Base-by-base conservation (phyloP, 2,113 vertebrate species). In the Lucifuga dentata region DNA sequence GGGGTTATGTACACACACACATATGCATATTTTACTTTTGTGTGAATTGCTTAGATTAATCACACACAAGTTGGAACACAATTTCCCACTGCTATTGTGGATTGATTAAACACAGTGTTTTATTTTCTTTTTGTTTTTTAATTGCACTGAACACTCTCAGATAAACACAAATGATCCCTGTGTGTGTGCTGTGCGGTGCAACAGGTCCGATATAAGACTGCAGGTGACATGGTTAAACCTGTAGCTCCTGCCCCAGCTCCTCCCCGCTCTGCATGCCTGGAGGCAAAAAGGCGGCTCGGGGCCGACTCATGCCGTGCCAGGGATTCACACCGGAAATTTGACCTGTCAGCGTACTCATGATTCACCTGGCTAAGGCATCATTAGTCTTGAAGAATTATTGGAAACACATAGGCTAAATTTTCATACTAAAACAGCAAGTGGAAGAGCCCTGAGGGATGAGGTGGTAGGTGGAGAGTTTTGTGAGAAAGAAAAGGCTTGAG, bases 381-480 rank as follows among this genome's bases (percentile, higher is more conserved):
- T 92, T 92, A 90, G 83, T 87, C 71, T 32, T 43, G 66, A 74
- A 90, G 92, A 94, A 93, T 93, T 93, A 93, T 92, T 93, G 73
- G 78, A 82, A 83, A 91, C 73, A 90, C 77, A 84, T 77, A 90
- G 77, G 75, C 68, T 70, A 85, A 59, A 88, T 91, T 90, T 91
- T 87, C 87, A 89, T 90, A 83, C 80, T 81, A 81, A 81, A 69
- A 74, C 46, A 64, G 68, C 73, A 55, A 86, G 68, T 81, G 80
- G 80, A 83, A 77, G 69, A 74, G 56, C 15, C 71, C 84, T 77
- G 39, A 78, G 88, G 36, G 5, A 24, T 59, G 29, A 76, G 40
- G 45, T 57, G 63, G 23, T 43, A 58, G 70, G 66, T 64, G 50
- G 66, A 68, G 68, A 61, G 62, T 52, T 76, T 60, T 71, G 80